Conservation (phyloP, 23 tunicate genomes). For the Corella eumyota region DNA sequence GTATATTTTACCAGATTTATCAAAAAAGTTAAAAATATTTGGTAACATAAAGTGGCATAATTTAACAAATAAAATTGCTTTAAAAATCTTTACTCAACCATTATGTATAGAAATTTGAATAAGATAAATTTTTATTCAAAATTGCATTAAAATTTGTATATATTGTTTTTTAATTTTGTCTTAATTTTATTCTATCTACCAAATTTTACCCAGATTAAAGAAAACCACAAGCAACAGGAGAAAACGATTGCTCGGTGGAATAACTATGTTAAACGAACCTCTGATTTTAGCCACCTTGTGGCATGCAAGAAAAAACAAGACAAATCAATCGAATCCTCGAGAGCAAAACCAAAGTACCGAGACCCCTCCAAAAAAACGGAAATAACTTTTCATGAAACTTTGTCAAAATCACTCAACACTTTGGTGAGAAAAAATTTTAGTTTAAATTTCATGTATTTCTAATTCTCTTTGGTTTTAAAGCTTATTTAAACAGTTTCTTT, state of each 20-base stretch:
- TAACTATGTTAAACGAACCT: slow-evolving; percentile 77
- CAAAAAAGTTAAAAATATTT: no score
- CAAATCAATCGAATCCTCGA: slow-evolving; percentile 75
- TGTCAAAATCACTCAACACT: slow-evolving; percentile 45
- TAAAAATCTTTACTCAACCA: no score
- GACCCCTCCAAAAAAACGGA: slow-evolving; percentile 3
- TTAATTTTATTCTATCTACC: no score
- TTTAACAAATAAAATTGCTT: no score
- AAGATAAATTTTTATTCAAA: no score
- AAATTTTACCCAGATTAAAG: slow-evolving; percentile 65
- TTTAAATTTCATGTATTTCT: no score
- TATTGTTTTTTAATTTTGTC: no score
- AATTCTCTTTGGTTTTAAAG: no score
- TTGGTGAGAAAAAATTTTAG: slow-evolving; percentile 32
- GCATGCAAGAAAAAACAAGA: slow-evolving; percentile 60
- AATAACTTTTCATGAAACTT: slow-evolving; percentile 35
- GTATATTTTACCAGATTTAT: no score
- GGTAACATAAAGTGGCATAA: no score
- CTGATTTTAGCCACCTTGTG: slow-evolving; percentile 40
- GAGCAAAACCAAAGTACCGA: slow-evolving; percentile 52
- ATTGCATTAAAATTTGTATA: no score
- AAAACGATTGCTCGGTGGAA: slow-evolving; percentile 48
- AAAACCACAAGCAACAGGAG: slow-evolving; percentile 61
- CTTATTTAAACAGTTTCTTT: background rate
- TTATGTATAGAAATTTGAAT: no score